phyloP scores from a whole-genome alignment of 1,140 invertebrate species.

The Drosophila mauritiana region DNA sequence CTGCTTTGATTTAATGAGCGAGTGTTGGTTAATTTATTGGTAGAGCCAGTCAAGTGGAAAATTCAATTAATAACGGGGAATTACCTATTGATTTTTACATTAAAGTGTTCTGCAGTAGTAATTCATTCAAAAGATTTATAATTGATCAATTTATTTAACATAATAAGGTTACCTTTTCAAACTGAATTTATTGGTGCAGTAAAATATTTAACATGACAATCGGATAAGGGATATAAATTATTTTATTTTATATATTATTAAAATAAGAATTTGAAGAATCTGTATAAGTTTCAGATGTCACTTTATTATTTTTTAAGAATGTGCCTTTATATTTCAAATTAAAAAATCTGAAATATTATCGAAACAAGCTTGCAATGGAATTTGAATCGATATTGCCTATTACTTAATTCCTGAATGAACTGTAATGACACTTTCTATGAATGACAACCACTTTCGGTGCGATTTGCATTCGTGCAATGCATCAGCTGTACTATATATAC shows the following conservation, averaged over 20 bases:
- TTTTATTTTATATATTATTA: too few relatives aligned
- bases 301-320: too few relatives aligned
- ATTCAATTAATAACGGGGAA: slow-evolving; percentile 5
- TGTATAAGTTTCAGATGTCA: too few relatives aligned
- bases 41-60: slow-evolving; percentile 19
- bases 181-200: too few relatives aligned
- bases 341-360: too few relatives aligned
- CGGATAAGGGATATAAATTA: too few relatives aligned
- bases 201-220: too few relatives aligned
- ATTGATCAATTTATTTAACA: too few relatives aligned
- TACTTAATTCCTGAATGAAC: slow-evolving; percentile 42
- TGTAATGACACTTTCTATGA: slow-evolving; percentile 57
- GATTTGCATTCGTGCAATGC: slow-evolving; percentile 33
- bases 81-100: not conserved
- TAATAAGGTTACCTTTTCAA: too few relatives aligned
- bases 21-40: slow-evolving; percentile 13
- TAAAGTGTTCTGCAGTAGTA: not conserved
- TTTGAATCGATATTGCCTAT: not conserved
- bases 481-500: slow-evolving; percentile 17
- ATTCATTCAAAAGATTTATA: not conserved
- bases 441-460: slow-evolving; percentile 53
- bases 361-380: not conserved
- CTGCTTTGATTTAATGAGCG: slow-evolving; percentile 46
- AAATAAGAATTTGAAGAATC: too few relatives aligned
- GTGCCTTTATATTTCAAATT: too few relatives aligned